These are phyloP conservation scores for Carpatolechia fugitivella DNA, from an alignment of 2,888 invertebrate species.

Conservation along the genomic window DNA sequence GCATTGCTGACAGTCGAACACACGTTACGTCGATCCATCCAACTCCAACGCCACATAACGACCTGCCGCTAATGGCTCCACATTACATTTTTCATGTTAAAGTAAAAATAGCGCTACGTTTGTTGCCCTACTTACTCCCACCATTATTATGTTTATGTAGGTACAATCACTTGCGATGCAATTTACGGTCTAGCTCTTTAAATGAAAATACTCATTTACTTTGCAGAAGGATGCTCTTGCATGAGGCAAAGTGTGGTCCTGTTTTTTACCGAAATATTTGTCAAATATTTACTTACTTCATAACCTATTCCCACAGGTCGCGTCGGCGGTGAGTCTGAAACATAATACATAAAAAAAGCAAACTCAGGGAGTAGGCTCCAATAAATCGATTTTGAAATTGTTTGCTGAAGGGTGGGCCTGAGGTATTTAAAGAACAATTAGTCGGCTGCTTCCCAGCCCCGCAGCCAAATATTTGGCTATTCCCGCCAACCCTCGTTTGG, in stretches of 20 bases:
- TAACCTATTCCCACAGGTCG: slow-evolving; percentile 53
- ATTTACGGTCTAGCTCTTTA: too few species aligned
- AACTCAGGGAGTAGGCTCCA: slow-evolving; percentile 54
- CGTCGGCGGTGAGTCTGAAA: slow-evolving; percentile 36
- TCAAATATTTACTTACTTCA: slow-evolving; percentile 23
- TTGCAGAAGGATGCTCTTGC: neutral
- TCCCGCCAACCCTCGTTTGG: slow-evolving; percentile 74
- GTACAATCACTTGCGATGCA: neutral
- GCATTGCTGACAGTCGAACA: slow-evolving; percentile 66
- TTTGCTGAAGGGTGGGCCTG: slow-evolving; percentile 67
- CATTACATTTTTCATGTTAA: slow-evolving; percentile 75
- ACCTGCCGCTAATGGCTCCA: slow-evolving; percentile 43
- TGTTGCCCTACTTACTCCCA: slow-evolving; percentile 6
- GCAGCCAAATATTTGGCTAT: slow-evolving; percentile 72
- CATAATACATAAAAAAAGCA: slow-evolving; percentile 42
- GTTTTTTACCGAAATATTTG: neutral
- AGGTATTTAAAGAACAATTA: slow-evolving; percentile 78
- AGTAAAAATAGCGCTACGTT: slow-evolving; percentile 53
- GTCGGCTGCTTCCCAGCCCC: slow-evolving; percentile 72
- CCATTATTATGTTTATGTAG: neutral
- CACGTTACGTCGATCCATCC: slow-evolving; percentile 64
- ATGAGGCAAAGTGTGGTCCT: too few species aligned
- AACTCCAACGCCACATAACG: slow-evolving; percentile 25
- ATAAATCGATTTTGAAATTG: slow-evolving; percentile 72
- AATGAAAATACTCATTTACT: too few species aligned